phyloP scores from a whole-genome alignment of 2,797 vertebrate species.

The Huso huso region DNA sequence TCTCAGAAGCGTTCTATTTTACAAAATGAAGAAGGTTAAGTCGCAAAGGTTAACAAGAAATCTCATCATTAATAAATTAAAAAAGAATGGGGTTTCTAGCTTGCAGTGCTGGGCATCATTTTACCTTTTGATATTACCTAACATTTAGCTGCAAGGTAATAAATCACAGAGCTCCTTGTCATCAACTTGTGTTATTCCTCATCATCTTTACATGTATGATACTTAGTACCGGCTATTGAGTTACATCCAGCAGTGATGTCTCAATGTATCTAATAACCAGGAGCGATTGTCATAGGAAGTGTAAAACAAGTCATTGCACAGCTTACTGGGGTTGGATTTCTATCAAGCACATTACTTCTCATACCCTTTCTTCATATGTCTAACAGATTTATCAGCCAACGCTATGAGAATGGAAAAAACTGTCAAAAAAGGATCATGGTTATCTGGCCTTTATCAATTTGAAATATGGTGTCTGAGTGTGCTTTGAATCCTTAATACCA shows the following conservation, averaged over 20 bases:
- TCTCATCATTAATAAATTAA: neutral
- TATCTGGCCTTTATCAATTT: too few species aligned
- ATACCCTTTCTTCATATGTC: constrained; percentile 26
- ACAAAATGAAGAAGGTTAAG: constrained; percentile 8
- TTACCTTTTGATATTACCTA: constrained; percentile 25
- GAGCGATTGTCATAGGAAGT: constrained; percentile 39
- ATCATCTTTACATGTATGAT: constrained; percentile 19
- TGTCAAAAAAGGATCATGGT: too few species aligned
- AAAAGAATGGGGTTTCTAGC: constrained; percentile 9
- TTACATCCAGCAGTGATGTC: constrained; percentile 40
- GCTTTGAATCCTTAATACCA: too few species aligned
- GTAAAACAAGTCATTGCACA: constrained; percentile 45
- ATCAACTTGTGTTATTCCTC: constrained; percentile 31
- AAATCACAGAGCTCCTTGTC: constrained; percentile 33
- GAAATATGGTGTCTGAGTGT: too few species aligned
- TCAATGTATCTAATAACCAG: constrained; percentile 33
- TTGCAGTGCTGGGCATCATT: constrained; percentile 27
- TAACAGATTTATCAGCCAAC: constrained; percentile 4
- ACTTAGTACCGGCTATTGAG: constrained; percentile 10
- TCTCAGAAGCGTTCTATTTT: neutral
- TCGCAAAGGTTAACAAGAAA: constrained; percentile 14
- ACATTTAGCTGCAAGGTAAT: constrained; percentile 34
- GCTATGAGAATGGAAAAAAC: too few species aligned
- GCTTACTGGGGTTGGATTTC: constrained; percentile 26
- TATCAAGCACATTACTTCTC: constrained; percentile 24